Base-by-base conservation (phyloP, 2,888 invertebrate species). In the Nesidiocoris tenuis region DNA sequence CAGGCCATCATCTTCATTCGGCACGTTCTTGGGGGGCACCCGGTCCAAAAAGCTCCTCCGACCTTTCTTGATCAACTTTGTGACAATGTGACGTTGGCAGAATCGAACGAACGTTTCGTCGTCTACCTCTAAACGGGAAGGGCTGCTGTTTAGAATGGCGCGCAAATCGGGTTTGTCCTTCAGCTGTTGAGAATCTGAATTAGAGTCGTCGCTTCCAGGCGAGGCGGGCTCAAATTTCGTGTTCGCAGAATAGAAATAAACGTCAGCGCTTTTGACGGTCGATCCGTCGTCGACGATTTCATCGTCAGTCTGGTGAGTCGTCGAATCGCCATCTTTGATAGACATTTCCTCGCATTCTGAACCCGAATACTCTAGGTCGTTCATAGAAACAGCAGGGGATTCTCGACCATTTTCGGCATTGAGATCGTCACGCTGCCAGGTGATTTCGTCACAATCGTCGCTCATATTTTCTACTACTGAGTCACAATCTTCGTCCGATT, bases 91-190 rank as follows among this genome's bases (percentile, higher is more conserved):
- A 61, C 7, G 2, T 54, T 39, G 25, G 17, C 72, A 72, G n/a
- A 72, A 23, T 19, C 63, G 18, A 19, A 16, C 21, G 22, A 72
- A 72, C 12, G 19, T 39, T 17, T 72, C 61, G 21, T 72, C 1
- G 21, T 63, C 23, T 54, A 72, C 54, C 61, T 61, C 1, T 61
- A 7, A 5, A 18, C 7, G 19, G 7, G 59, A 17, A 18, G n/a
- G 5, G 59, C n/a, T 5, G 19, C 5, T 16, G 7, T 22, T 19
- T 3, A 63, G 19, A 5, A 63, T 18, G 5, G 63, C 2, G 63
- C 63, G 21, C 5, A 21, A 5, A 21, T 63, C 22, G 12, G n/a
- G 19, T 19, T n/a, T n/a, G n/a, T 17, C 59, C n/a, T 59, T 3
- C 59, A 5, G n/a, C 5, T 9, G 7, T 9, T 21, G 63, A 63